Base-by-base conservation (phyloP, 2,113 vertebrate species). In the Trogon surrucura region DNA sequence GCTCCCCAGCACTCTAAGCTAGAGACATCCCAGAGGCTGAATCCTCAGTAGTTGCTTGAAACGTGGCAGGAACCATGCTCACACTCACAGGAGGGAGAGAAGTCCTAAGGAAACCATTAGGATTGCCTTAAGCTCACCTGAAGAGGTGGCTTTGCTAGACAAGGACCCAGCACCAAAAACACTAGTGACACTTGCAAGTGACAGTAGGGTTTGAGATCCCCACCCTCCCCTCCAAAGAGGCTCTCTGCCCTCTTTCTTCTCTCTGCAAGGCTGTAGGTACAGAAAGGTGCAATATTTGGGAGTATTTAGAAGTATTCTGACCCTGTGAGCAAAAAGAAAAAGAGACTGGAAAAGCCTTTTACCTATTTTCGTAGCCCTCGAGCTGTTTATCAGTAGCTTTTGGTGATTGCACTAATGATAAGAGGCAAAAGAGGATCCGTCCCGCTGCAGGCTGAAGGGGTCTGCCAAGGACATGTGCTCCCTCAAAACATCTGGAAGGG, bases 251-350 rank as follows among this genome's bases (percentile, higher is more conserved):
- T 45, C 34, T 25, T 58, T 25, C 19, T 74, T 56, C 78, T 64
- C 51, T 60, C 66, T 77, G 30, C 71, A 10, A 58, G 74, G 74
- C 78, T 89, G 36, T 66, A 65, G 81, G 79, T 92, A 79, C 89
- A 87, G 78, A 84, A 88, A 80, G 81, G 89, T 97, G 96, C 94
- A 96, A 91, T 96, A 96, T 41, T 75, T 70, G 62, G 41, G 58
- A 9, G 8, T 57, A 6, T 85, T 89, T 61, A 44, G 53, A 83
- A 20, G 6, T 82, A 9, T 17, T 65, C 25, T 85, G 81, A 73
- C 12, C 50, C 66, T 7, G 2, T 13, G 41, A 82, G 45, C 20
- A 41, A 73, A 64, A 41, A 45, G 41, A 32, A 82, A 61, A 16
- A 5, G 19, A 61, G 75, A 32, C 32, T 77, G 48, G 83, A 25